phyloP scores from a whole-genome alignment of 2,797 vertebrate genomes.

The Myoxocephalus aenaeus region DNA sequence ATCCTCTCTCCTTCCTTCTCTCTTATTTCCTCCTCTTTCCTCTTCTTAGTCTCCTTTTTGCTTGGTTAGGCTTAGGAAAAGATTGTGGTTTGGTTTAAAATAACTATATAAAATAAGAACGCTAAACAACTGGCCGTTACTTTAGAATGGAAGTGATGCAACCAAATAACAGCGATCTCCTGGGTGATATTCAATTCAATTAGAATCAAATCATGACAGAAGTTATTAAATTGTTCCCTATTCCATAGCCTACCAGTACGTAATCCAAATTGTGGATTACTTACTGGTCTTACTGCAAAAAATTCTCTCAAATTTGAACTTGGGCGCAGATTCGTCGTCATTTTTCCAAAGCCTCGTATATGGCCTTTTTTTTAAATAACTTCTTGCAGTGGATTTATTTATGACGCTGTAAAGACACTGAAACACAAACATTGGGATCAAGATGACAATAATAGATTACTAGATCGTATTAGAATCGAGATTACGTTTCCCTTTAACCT shows the following conservation, averaged over 20 bases:
- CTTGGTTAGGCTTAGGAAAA: too few species aligned
- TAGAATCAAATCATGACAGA: not conserved
- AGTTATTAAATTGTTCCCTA: not conserved
- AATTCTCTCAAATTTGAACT: not conserved
- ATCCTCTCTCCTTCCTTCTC: not conserved
- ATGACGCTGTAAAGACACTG: not conserved
- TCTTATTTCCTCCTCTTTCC: not conserved
- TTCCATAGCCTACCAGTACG: not conserved
- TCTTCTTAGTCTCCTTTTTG: not conserved
- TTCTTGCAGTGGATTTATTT: too few species aligned
- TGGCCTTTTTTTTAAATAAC: too few species aligned
- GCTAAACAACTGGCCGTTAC: too few species aligned
- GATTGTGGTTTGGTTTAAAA: too few species aligned
- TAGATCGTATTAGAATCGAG: not conserved
- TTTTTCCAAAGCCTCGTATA: not conserved
- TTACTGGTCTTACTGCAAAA: not conserved
- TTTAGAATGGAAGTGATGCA: too few species aligned
- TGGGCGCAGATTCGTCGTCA: not conserved
- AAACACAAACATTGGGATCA: not conserved
- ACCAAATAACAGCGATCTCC: too few species aligned
- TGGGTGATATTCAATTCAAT: not conserved
- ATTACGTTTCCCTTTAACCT: conserved; percentile 2
- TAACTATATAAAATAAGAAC: too few species aligned
- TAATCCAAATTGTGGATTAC: not conserved
- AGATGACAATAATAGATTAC: not conserved